Conservation (phyloP, 2,113 vertebrate species). For the Ophiodon elongatus region DNA sequence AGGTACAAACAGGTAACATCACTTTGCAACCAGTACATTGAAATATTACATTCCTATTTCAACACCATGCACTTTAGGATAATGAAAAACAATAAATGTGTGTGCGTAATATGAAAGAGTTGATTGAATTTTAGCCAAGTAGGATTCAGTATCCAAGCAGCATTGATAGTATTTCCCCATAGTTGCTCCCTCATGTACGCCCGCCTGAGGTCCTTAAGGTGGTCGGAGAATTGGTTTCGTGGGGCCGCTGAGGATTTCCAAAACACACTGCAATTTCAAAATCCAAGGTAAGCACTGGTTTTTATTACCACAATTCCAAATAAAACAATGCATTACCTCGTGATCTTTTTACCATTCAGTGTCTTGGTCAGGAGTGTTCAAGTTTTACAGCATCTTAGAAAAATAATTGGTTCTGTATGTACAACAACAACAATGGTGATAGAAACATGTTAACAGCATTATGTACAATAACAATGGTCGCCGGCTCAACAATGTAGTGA, state of each 20-base stretch:
- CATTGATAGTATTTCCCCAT: constrained; percentile 52
- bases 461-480: constrained; percentile 56
- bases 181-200: constrained; percentile 35
- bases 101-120: constrained; percentile 49
- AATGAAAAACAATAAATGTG: constrained; percentile 71
- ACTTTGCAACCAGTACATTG: constrained; percentile 82
- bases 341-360: constrained; percentile 49
- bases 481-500: constrained; percentile 13
- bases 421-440: constrained; percentile 71
- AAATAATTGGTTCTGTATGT: constrained; percentile 85
- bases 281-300: constrained; percentile 48
- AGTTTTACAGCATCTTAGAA: constrained; percentile 81
- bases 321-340: constrained; percentile 51
- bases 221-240: constrained; percentile 42
- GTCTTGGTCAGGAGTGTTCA: constrained; percentile 62
- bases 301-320: constrained; percentile 57
- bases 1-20: constrained; percentile 87
- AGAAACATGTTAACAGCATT: constrained; percentile 64
- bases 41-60: constrained; percentile 82
- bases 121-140: constrained; percentile 70
- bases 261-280: constrained; percentile 60
- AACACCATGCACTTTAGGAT: constrained; percentile 77
- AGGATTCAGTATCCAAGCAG: constrained; percentile 70
- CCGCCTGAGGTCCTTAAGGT: constrained; percentile 51
- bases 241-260: constrained; percentile 43